Evolutionary conservation across 2,888 invertebrate genomes (phyloP).

Genomic region (Trilocha varians): DNA sequence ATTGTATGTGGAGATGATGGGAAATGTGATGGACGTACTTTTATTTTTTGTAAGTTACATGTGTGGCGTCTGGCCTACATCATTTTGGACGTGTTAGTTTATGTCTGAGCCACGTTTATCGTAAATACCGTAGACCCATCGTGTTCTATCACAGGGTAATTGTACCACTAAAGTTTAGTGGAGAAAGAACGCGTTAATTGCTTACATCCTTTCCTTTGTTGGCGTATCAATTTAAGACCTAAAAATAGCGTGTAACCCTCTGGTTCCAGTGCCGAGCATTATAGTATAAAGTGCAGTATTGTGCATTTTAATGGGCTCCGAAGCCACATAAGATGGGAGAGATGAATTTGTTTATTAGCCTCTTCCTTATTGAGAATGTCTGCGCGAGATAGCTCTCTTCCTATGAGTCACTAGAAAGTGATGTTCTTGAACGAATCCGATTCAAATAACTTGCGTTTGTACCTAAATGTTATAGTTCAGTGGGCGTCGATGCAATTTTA

Average conservation of each 20-base stretch:
- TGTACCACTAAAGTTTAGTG: background rate
- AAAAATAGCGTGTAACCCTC: constrained; percentile 63
- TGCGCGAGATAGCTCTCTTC: constrained; percentile 70
- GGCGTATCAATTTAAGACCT: constrained; percentile 63
- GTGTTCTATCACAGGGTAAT: background rate
- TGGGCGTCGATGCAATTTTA: constrained; percentile 23
- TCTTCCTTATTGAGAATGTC: constrained; percentile 73
- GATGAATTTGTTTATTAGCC: constrained; percentile 73
- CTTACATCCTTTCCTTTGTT: constrained; percentile 67
- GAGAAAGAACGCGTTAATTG: constrained; percentile 62
- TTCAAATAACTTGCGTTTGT: constrained; percentile 46
- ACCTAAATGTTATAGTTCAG: constrained; percentile 37
- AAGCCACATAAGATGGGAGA: constrained; percentile 68
- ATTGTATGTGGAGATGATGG: constrained; percentile 58
- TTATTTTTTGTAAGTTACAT: constrained; percentile 34
- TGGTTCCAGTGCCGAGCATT: constrained; percentile 36
- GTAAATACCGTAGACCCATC: constrained; percentile 27
- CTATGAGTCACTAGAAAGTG: constrained; percentile 72
- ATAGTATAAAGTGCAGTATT: constrained; percentile 68
- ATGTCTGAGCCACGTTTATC: constrained; percentile 27
- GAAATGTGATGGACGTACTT: constrained; percentile 42
- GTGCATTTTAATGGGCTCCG: constrained; percentile 66
- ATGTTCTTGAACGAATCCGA: constrained; percentile 63
- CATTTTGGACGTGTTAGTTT: constrained; percentile 24
- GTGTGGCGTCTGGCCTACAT: constrained; percentile 38